Evolutionary conservation across 92 coral and sea anemone species (phyloP), one percentile per base, ranked within the genome.

Genomic region (Porites cylindrica): DNA sequence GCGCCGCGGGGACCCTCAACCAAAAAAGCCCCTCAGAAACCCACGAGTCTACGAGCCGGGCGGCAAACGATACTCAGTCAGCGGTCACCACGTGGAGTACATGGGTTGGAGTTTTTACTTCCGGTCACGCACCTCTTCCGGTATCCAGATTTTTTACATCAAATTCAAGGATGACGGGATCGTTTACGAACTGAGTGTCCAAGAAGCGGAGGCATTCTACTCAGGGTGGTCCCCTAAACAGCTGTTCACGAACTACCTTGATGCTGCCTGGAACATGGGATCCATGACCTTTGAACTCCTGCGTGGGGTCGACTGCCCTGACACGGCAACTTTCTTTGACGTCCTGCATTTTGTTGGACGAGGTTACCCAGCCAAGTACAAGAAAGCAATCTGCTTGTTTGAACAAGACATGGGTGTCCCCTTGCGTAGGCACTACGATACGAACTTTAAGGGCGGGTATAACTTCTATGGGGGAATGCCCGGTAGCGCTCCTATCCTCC

Each of bases 81-180:
- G 90, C 66, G 91, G 88, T 50, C 95, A 85, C 60, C 95, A 94
- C 60, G 88, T 94, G 14, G 95, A 92, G 73, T 94, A 92, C 94
- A 90, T 94, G 98, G 98, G 94, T 7, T 94, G 98, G 95, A 94
- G 95, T 79, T 92, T 94, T 72, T 92, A 94, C 59, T 94, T 94
- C 90, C 89, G 98, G 63, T 81, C 86, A 13, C 89, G 98, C 0
- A 50, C 95, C 1, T 69, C 95, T 38, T 90, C 95, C 21, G 98
- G 98, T 1, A 65, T 92, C 16, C 98, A 94, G 77, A 77, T 94
- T 68, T 94, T 94, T 69, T 89, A 94, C 75, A 85, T 94, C 65
- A 72, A 79, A n/a, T 94, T 92, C 74, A 88, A 90, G 21, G 89
- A 81, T 19, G 89, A 76, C 24, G 79, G 98, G 64, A 81, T 94